Conservation (phyloP, 2,113 vertebrate species). For the Toxotes chatareus region DNA sequence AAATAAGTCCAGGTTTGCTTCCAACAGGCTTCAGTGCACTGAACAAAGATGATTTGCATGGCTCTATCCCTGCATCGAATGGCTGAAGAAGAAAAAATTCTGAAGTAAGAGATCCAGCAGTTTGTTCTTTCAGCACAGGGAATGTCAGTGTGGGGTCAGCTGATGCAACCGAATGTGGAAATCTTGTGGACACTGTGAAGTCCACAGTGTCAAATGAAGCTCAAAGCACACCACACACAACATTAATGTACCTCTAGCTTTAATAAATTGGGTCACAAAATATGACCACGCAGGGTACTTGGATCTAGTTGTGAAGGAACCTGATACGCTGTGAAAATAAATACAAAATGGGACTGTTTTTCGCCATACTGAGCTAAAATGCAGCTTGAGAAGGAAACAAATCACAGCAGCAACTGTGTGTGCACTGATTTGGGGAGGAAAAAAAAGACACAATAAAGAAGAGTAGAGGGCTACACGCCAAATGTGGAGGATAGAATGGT, state of each 20-base stretch:
- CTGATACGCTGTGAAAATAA: slow-evolving; percentile 18
- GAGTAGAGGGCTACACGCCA: slow-evolving; percentile 32
- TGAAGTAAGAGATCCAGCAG: slow-evolving; percentile 6
- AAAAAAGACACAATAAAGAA: slow-evolving; percentile 21
- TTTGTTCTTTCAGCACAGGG: slow-evolving; percentile 10
- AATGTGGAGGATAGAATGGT: slow-evolving; percentile 30
- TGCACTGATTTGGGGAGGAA: slow-evolving; percentile 9
- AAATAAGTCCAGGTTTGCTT: slow-evolving; percentile 16
- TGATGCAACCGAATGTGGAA: not conserved
- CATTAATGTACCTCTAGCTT: not conserved
- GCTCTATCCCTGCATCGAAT: slow-evolving; percentile 30
- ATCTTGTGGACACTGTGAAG: slow-evolving; percentile 14
- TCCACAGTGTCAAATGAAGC: slow-evolving; percentile 12
- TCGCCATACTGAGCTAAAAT: slow-evolving; percentile 22
- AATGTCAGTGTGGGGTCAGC: not conserved
- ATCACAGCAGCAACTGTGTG: slow-evolving; percentile 2
- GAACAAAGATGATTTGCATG: slow-evolving; percentile 35
- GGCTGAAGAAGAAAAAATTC: slow-evolving; percentile 28
- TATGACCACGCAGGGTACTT: not conserved
- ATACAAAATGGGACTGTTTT: slow-evolving; percentile 23
- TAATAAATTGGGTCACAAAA: slow-evolving; percentile 2
- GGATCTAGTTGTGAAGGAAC: slow-evolving; percentile 20
- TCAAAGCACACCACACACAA: not conserved
- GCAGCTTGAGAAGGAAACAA: slow-evolving; percentile 34
- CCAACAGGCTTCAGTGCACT: slow-evolving; percentile 19